A percentile compares a stretch with the other conserved stretches of the same genome.
phyloP scores from a whole-genome alignment of 2,797 vertebrate species.

The Macroramphosus scolopax region DNA sequence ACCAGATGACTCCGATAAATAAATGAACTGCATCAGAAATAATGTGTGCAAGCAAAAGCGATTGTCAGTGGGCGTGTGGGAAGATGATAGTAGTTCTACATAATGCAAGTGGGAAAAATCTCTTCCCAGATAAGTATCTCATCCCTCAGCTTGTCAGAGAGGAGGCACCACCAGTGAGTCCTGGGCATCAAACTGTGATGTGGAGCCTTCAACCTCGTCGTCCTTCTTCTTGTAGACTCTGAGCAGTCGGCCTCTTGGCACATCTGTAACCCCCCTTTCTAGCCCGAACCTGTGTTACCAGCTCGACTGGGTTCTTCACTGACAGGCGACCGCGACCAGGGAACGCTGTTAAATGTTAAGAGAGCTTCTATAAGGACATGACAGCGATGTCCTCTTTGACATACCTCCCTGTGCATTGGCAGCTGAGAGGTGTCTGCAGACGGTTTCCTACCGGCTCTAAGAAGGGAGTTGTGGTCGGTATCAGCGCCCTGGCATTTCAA shows the following conservation, averaged over 20 bases:
- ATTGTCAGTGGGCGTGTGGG: slow-evolving; percentile 3
- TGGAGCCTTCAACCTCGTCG: too few species aligned
- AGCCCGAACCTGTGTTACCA: slow-evolving; percentile 29
- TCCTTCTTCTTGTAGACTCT: too few species aligned
- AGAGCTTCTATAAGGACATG: slow-evolving; percentile 42
- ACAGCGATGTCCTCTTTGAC: slow-evolving; percentile 54
- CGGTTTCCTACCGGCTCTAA: slow-evolving; percentile 6
- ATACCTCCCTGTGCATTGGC: slow-evolving; percentile 41
- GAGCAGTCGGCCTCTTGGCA: too few species aligned
- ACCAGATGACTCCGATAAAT: too few species aligned
- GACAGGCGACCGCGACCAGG: slow-evolving; percentile 34
- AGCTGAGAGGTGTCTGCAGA: slow-evolving; percentile 21
- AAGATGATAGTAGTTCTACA: slow-evolving; percentile 19
- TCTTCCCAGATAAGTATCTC: background rate
- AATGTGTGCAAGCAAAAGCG: slow-evolving; percentile 22
- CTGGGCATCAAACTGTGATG: too few species aligned
- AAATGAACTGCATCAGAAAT: slow-evolving; percentile 35
- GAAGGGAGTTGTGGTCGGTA: slow-evolving; percentile 23
- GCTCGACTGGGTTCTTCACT: slow-evolving; percentile 21
- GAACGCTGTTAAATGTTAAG: slow-evolving; percentile 37
- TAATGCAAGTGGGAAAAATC: slow-evolving; percentile 1
- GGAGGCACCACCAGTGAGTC: too few species aligned
- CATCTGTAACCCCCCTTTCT: background rate
- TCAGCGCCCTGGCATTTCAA: slow-evolving; percentile 50
- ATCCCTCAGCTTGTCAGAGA: background rate